Evolutionary conservation across 1,140 invertebrate genomes (phyloP).

Genomic region (Eurosta solidaginis): DNA sequence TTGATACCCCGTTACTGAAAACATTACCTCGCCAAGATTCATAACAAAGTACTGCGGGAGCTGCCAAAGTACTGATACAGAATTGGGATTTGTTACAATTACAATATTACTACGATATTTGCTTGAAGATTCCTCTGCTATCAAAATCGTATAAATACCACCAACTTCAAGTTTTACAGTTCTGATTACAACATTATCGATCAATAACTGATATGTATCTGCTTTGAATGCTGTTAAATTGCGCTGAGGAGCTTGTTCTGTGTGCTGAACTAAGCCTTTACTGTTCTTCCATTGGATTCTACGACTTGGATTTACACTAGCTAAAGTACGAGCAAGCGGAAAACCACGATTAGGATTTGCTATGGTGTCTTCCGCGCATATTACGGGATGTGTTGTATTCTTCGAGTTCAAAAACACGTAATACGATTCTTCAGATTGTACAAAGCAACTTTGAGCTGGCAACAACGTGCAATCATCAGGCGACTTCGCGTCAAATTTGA

Average conservation of each 20-base stretch:
- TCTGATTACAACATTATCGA: slow-evolving; percentile 45
- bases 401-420: slow-evolving; percentile 60
- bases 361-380: slow-evolving; percentile 43
- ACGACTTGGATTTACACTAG: slow-evolving; percentile 36
- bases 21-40: slow-evolving; percentile 82
- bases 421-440: slow-evolving; percentile 48
- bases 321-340: slow-evolving; percentile 44
- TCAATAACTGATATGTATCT: slow-evolving; percentile 57
- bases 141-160: slow-evolving; percentile 67
- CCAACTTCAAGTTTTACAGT: slow-evolving; percentile 60
- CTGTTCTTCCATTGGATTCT: slow-evolving; percentile 38
- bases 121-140: slow-evolving; percentile 39
- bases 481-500: background rate
- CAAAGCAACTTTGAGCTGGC: rapidly evolving
- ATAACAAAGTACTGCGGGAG: slow-evolving; percentile 87
- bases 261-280: slow-evolving; percentile 38
- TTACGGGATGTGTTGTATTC: slow-evolving; percentile 17
- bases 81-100: slow-evolving; percentile 69
- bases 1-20: slow-evolving; percentile 88
- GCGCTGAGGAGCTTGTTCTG: slow-evolving; percentile 40
- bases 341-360: slow-evolving; percentile 50
- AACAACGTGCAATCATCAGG: slow-evolving; percentile 32
- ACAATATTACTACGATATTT: slow-evolving; percentile 18
- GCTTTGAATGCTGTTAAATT: slow-evolving; percentile 57
- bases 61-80: slow-evolving; percentile 80